A percentile compares a stretch with the other conserved stretches of the same genome.
phyloP scores from a whole-genome alignment of 2,113 vertebrate species.

The Fukomys damarensis region DNA sequence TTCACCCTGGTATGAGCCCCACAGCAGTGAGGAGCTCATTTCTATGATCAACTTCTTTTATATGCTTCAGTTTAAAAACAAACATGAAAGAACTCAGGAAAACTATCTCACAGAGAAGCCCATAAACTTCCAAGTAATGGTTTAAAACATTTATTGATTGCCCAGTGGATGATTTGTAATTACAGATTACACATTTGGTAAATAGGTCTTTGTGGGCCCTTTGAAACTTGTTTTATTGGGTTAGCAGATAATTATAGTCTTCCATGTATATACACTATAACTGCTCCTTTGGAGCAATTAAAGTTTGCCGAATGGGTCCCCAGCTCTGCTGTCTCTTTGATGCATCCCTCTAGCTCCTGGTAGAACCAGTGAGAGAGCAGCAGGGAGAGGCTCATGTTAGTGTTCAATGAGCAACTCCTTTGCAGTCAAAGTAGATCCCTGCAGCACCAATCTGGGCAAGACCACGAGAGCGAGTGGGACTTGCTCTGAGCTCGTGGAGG shows the following conservation, averaged over 20 bases:
- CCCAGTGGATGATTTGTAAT: constrained; percentile 61
- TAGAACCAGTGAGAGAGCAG: neutral
- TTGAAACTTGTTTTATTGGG: constrained; percentile 72
- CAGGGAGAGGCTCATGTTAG: neutral
- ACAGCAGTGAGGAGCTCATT: neutral
- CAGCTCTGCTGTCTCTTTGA: neutral
- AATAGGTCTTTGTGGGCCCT: constrained; percentile 66
- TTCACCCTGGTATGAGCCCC: neutral
- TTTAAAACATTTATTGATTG: constrained; percentile 62
- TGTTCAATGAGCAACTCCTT: neutral
- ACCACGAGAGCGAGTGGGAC: neutral
- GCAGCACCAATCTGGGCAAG: neutral
- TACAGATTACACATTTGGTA: constrained; percentile 66
- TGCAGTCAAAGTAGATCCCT: neutral
- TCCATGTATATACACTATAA: constrained; percentile 49
- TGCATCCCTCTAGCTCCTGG: neutral
- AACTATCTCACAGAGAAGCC: constrained; percentile 23
- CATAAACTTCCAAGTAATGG: constrained; percentile 48
- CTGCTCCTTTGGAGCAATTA: constrained; percentile 52
- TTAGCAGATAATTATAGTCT: constrained; percentile 67
- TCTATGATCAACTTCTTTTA: neutral
- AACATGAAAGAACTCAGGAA: constrained; percentile 48
- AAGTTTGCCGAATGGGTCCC: neutral
- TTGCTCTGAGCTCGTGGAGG: neutral
- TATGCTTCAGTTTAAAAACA: constrained; percentile 56